Percentiles rank a stretch among this genome's conserved stretches.
Evolutionary conservation across 2,797 vertebrate species (phyloP).

Genomic region (Phalanger gymnotis): DNA sequence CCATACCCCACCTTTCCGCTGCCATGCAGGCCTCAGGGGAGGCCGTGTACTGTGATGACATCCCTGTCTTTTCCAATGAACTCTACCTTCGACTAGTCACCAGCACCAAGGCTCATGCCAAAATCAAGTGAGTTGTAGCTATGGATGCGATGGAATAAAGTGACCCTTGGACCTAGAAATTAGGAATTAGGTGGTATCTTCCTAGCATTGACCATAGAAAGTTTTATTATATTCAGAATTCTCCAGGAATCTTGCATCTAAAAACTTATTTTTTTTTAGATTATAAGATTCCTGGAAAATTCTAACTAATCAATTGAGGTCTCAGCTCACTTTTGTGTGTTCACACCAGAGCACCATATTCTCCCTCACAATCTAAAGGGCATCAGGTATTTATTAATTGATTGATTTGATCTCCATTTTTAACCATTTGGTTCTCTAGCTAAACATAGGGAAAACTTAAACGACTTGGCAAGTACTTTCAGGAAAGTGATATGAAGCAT

Average conservation of each 20-base stretch:
- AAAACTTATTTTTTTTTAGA: background rate
- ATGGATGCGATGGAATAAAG: background rate
- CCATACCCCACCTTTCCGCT: conserved; percentile 92
- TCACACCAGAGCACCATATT: background rate
- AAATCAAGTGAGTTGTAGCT: conserved; percentile 81
- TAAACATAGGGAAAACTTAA: background rate
- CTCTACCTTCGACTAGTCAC: conserved; percentile 91
- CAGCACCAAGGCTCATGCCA: conserved; percentile 93
- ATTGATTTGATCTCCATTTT: background rate
- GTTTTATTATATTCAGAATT: background rate
- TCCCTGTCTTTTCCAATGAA: conserved; percentile 92
- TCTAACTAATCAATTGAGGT: background rate
- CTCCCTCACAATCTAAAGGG: background rate
- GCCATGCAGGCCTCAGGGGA: conserved; percentile 95
- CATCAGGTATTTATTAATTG: background rate
- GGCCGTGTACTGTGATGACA: conserved; percentile 95
- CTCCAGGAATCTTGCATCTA: too few relatives aligned
- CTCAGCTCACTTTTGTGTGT: background rate
- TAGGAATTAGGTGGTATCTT: background rate
- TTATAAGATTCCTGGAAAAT: background rate
- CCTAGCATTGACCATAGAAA: background rate
- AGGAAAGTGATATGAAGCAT: background rate
- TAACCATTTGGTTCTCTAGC: background rate
- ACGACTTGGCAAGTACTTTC: background rate
- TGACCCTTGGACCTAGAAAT: background rate